Base-by-base conservation (phyloP, 2,888 invertebrate species). In the Diplazon laetatorius region DNA sequence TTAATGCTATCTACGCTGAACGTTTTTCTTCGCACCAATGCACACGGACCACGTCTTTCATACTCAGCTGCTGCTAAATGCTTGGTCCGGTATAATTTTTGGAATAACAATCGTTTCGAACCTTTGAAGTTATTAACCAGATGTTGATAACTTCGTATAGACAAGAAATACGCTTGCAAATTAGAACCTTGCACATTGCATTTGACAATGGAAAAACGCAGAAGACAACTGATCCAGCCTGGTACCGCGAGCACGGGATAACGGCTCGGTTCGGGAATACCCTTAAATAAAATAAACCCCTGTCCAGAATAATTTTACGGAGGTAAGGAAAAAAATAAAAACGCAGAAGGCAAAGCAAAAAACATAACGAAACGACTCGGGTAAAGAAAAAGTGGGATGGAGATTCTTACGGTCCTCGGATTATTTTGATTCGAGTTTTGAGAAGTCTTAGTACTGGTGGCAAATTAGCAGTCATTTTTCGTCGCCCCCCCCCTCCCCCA, bases 391-490 rank as follows among this genome's bases (percentile, higher is more conserved):
- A 25, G 30, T 22, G 55, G 16, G 44, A 57, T 68, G 62, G 76
- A 78, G 69, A 71, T 62, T 77, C 50, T 6, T 44, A 50, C 57
- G 76, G 66, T 80, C 75, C 80, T 81, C 83, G 83, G 84, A n/a
- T 86, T 86, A 85, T 87, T 89, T 88, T 88, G 88, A 89, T 89
- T 88, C 84, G 86, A 87, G 86, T 89, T 89, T 89, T 85, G 87
- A 88, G 84, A 85, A 89, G 84, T 85, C 86, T 85, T 82, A 80
- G 78, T 82, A 83, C 83, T 76, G 76, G 76, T 80, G 82, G 85
- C 82, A 89, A 89, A 89, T 89, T 89, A 88, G 87, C 89, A 85
- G 85, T 89, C 89, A 87, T 89, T 89, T 89, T n/a, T n/a, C n/a
- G 88, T 86, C 83, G 81, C 81, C 42, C 65, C 69, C 63, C 48